Evolutionary conservation across 2,113 vertebrate genomes (phyloP).

Genomic region (Siphamia tubifer): DNA sequence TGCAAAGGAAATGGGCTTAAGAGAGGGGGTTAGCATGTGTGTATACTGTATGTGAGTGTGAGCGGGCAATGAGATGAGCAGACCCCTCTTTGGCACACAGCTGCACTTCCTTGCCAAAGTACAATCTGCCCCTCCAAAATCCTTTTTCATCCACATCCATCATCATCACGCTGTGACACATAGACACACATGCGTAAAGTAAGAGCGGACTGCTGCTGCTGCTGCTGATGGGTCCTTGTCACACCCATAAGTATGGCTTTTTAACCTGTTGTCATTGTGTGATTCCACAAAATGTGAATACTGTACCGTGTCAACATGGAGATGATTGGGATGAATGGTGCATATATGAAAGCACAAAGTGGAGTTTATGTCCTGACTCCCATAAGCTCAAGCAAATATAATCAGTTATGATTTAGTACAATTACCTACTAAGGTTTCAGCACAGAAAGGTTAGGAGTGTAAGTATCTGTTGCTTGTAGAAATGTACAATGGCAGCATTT

Average conservation of each 20-base stretch:
- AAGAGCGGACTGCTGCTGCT: conserved; percentile 17
- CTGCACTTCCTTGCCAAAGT: conserved; percentile 62
- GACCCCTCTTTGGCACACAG: conserved; percentile 71
- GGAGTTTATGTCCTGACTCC: too few species aligned
- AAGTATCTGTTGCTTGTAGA: too few species aligned
- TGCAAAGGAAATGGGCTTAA: conserved; percentile 80
- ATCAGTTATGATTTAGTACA: too few species aligned
- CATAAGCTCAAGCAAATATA: too few species aligned
- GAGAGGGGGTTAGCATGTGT: conserved; percentile 63
- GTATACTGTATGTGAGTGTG: conserved; percentile 24
- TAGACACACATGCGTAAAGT: conserved; percentile 14
- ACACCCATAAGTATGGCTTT: conserved; percentile 53
- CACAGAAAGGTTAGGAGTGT: too few species aligned
- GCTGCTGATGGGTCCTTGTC: conserved; percentile 24
- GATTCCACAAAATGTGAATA: too few species aligned
- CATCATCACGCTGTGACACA: conserved; percentile 32
- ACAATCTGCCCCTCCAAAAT: conserved; percentile 42
- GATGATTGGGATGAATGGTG: too few species aligned
- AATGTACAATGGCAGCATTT: too few species aligned
- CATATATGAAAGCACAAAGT: too few species aligned
- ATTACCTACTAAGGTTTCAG: too few species aligned
- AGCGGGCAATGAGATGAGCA: conserved; percentile 76
- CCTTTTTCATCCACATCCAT: conserved; percentile 41
- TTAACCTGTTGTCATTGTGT: too few species aligned
- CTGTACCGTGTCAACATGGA: too few species aligned